Conservation (phyloP, 2,888 invertebrate species). For the Phengaris arion region DNA sequence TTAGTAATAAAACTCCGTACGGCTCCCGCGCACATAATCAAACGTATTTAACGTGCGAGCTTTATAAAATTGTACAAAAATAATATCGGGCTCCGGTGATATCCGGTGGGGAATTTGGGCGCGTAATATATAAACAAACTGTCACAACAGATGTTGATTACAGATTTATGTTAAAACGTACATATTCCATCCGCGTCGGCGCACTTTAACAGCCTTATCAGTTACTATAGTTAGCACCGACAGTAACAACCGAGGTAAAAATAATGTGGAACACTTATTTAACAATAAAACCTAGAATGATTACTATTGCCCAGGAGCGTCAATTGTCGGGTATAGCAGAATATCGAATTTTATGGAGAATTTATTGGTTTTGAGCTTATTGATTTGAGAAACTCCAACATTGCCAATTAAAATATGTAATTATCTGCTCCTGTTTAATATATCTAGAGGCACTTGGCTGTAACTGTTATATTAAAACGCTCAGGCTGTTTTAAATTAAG, state of each 20-base stretch:
- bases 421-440: not conserved
- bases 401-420: not conserved
- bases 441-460: not conserved
- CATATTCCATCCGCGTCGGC: conserved; percentile 1
- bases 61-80: conserved; percentile 45
- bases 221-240: not conserved
- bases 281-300: not conserved
- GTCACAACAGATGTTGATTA: conserved; percentile 61
- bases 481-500: not conserved
- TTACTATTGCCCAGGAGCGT: not conserved
- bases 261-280: not conserved
- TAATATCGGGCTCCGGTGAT: conserved; percentile 59
- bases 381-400: not conserved
- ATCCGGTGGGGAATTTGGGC: conserved; percentile 62
- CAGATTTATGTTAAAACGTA: conserved; percentile 51
- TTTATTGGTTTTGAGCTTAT: not conserved
- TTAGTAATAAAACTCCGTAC: conserved; percentile 63
- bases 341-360: not conserved
- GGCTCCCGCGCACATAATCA: conserved; percentile 52
- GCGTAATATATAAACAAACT: conserved; percentile 59
- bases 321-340: not conserved
- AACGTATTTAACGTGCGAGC: conserved; percentile 45
- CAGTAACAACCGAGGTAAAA: not conserved
- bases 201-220: not conserved
- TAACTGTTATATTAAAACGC: not conserved